Base-by-base conservation (phyloP, 2,113 vertebrate genomes). In the Blennius ocellaris region DNA sequence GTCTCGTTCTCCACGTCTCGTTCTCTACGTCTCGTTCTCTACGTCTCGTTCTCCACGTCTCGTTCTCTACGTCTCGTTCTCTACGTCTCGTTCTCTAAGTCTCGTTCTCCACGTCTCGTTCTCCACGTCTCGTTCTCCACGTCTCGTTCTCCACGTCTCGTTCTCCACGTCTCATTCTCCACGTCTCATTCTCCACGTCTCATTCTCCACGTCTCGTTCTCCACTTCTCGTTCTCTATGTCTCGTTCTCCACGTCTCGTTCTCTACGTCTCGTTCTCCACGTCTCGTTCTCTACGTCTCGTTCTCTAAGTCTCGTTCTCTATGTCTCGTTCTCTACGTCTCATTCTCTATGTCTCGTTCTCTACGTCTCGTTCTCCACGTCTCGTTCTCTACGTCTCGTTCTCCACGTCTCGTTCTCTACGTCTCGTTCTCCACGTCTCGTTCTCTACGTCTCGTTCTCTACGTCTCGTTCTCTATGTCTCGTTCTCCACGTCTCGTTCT, bases 31-130 rank as follows among this genome's bases (percentile, higher is more conserved):
- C n/a, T n/a, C n/a, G n/a, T n/a, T n/a, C n/a, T n/a, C n/a, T n/a
- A n/a, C n/a, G n/a, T n/a, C n/a, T 87, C 71, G 79, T 21, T 39
- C 16, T 44, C 10, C 64, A 30, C 41, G 2, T 59, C 43, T 11
- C n/a, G n/a, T n/a, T n/a, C n/a, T n/a, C n/a, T n/a, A n/a, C n/a
- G n/a, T n/a, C n/a, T 87, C 71, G 79, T 21, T 39, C 16, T 44
- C 10, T 69, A 30, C 41, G 2, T 59, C 43, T 11, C n/a, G n/a
- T n/a, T n/a, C n/a, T n/a, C n/a, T n/a, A n/a, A n/a, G n/a, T n/a
- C n/a, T 87, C 71, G 79, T 21, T 39, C 16, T 44, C 10, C 64
- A 30, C 41, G 2, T 59, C 43, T 87, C 71, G 79, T 21, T 39
- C 16, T 44, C 10, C 64, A 30, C 41, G 2, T 59, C 43, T 87